Conservation (phyloP, 2,113 vertebrate genomes). For the Podarcis raffonei region DNA sequence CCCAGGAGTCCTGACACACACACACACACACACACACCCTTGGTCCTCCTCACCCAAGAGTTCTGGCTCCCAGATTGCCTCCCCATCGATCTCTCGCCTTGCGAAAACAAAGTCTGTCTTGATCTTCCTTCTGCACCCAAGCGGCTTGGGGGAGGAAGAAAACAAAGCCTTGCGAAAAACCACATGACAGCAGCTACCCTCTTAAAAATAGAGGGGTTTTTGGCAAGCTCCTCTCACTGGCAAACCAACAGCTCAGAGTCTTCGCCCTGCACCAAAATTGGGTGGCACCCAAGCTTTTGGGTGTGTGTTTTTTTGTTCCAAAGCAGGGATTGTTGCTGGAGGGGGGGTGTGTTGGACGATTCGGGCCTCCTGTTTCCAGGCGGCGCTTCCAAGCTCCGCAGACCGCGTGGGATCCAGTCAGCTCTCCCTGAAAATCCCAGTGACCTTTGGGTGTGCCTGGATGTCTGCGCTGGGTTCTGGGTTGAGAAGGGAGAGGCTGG, state of each 20-base stretch:
- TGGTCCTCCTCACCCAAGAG: neutral
- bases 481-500: neutral
- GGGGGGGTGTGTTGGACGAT: neutral
- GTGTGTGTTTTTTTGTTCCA: too few species aligned
- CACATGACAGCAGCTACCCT: neutral
- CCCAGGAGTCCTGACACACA: neutral
- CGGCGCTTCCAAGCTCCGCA: neutral
- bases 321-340: neutral
- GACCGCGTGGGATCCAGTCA: neutral
- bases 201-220: neutral
- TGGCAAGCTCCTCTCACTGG: neutral
- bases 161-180: neutral
- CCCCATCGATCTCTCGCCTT: neutral
- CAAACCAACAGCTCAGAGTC: neutral
- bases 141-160: neutral
- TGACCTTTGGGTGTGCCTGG: neutral
- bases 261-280: fast-evolving
- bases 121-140: neutral
- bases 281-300: neutral
- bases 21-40: neutral
- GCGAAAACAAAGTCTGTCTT: neutral
- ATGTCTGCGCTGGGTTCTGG: neutral
- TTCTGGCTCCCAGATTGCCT: neutral
- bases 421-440: neutral
- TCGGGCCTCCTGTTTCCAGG: neutral